These are phyloP conservation scores for Drosophila infuscata DNA, from an alignment of 2,888 invertebrate species.

Conservation along the genomic window DNA sequence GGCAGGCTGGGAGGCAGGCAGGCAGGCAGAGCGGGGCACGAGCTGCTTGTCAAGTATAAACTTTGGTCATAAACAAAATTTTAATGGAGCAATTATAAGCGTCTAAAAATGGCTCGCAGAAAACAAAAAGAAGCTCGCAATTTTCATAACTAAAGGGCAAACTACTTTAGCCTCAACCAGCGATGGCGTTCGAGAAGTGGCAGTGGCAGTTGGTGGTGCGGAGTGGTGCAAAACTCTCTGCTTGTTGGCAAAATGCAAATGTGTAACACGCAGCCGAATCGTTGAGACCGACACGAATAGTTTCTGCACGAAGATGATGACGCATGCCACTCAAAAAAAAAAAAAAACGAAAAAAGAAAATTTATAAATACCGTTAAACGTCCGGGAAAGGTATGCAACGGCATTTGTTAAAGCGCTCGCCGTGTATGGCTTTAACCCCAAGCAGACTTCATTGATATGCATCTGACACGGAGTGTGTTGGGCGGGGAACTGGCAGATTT, in stretches of 20 bases:
- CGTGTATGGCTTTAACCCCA: constrained; percentile 15
- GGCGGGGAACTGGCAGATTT: constrained; percentile 29
- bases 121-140: constrained; percentile 41
- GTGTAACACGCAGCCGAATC: constrained; percentile 66
- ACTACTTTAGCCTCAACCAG: constrained; percentile 64
- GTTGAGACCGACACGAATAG: constrained; percentile 48
- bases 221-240: background rate
- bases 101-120: constrained; percentile 65
- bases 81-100: constrained; percentile 80
- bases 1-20: constrained; percentile 17
- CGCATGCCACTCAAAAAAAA: constrained; percentile 61
- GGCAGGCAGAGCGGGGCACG: constrained; percentile 34
- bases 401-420: constrained; percentile 36
- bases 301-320: constrained; percentile 58
- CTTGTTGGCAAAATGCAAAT: constrained; percentile 67
- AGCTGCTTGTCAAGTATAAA: constrained; percentile 69
- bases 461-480: constrained; percentile 11
- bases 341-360: background rate
- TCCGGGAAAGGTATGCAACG: constrained; percentile 41
- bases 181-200: background rate
- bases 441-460: constrained; percentile 65
- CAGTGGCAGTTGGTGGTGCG: background rate
- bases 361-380: constrained; percentile 48
- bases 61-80: constrained; percentile 75
- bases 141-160: constrained; percentile 67